phyloP scores from a whole-genome alignment of 2,113 vertebrate genomes.

The Dolichallabes microphthalmus region DNA sequence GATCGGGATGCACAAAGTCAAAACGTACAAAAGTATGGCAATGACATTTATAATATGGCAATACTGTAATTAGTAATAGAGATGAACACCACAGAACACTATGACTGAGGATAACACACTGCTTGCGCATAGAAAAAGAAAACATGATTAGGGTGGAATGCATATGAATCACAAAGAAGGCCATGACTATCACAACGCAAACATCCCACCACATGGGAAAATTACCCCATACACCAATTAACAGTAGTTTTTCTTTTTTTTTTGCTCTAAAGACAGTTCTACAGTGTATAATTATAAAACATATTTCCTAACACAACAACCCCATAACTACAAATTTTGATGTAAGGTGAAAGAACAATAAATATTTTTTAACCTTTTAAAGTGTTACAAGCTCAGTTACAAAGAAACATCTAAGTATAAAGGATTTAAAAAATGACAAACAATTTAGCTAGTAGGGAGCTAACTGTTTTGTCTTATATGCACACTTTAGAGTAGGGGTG shows the following conservation, averaged over 20 bases:
- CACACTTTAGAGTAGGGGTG: background rate
- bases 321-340: background rate
- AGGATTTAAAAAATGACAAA: background rate
- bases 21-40: slow-evolving; percentile 30
- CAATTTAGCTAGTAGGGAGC: background rate
- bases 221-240: background rate
- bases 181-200: background rate
- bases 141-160: background rate
- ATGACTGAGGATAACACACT: background rate
- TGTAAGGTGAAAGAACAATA: background rate
- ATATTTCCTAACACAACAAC: background rate
- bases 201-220: background rate
- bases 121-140: background rate
- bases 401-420: background rate
- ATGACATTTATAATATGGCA: background rate
- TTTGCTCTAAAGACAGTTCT: background rate
- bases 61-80: background rate
- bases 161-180: background rate
- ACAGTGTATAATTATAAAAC: background rate
- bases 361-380: background rate
- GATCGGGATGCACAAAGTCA: slow-evolving; percentile 48
- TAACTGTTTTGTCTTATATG: background rate
- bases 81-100: background rate
- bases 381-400: background rate
- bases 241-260: too few species aligned